A percentile compares a stretch with the other conserved stretches of the same genome.
Conservation (phyloP, 2,113 vertebrate genomes). For the Dromaius novaehollandiae region DNA sequence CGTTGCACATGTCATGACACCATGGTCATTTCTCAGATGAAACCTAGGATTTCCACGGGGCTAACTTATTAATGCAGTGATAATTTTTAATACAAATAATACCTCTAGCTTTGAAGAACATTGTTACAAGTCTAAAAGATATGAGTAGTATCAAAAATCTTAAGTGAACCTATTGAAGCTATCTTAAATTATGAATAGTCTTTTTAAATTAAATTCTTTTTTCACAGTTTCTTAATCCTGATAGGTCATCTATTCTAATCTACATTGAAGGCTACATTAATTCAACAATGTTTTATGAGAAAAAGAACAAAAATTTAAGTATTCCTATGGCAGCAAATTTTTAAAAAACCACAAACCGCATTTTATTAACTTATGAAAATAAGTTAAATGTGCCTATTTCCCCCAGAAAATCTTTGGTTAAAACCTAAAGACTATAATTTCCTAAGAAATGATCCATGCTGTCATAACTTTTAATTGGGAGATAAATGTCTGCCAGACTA, state of each 20-base stretch:
- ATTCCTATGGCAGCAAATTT: background rate
- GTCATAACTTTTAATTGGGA: background rate
- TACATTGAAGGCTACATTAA: background rate
- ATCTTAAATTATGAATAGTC: background rate
- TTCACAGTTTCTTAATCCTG: background rate
- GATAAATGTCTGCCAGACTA: background rate
- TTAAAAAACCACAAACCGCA: background rate
- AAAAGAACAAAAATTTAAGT: background rate
- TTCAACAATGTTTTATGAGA: background rate
- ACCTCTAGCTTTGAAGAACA: background rate
- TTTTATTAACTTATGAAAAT: constrained; percentile 1
- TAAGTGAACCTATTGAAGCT: background rate
- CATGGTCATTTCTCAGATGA: background rate
- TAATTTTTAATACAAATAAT: background rate
- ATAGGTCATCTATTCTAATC: background rate
- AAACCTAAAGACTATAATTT: constrained; percentile 10
- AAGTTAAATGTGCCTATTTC: background rate
- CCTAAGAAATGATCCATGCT: background rate
- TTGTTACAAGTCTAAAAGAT: background rate
- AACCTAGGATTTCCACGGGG: background rate
- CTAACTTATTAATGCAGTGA: background rate
- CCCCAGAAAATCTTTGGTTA: background rate
- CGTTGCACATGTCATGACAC: background rate
- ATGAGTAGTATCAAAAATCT: background rate
- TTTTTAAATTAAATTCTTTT: background rate